Conservation (phyloP, 2,888 invertebrate genomes). For the Argyresthia goedartella region DNA sequence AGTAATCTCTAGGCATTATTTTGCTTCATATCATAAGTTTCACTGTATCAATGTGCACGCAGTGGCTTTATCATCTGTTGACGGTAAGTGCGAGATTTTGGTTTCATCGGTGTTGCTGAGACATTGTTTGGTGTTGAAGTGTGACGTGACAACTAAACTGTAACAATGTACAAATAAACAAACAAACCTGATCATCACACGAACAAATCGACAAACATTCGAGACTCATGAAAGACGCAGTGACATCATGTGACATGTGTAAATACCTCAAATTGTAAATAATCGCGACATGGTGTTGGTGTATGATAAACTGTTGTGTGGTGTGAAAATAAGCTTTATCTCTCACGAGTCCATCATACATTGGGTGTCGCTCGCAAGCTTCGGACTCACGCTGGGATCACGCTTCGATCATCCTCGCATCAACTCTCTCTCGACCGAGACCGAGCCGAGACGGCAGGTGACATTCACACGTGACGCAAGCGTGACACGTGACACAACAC, state of each 20-base stretch:
- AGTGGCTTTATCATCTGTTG: background rate
- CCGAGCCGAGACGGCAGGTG: too few species aligned
- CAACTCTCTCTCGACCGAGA: slow-evolving; percentile 27
- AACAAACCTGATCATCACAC: background rate
- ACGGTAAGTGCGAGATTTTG: background rate
- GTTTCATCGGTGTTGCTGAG: background rate
- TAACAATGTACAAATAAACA: background rate
- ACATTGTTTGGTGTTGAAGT: background rate
- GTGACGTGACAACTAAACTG: background rate
- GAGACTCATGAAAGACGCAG: too few species aligned
- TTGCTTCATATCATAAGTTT: background rate
- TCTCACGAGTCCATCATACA: slow-evolving; percentile 28
- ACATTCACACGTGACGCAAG: too few species aligned
- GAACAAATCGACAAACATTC: background rate
- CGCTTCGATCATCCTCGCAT: slow-evolving; percentile 29
- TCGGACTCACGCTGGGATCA: slow-evolving; percentile 27
- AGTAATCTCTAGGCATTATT: too few species aligned
- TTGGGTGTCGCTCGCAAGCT: slow-evolving; percentile 23
- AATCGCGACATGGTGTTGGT: slow-evolving; percentile 25
- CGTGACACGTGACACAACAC: too few species aligned
- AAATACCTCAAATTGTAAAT: slow-evolving; percentile 18
- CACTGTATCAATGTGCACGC: background rate
- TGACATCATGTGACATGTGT: too few species aligned
- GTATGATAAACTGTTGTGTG: slow-evolving; percentile 26
- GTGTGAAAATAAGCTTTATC: slow-evolving; percentile 29